phyloP scores from a whole-genome alignment of 2,888 invertebrate species.

The Orthosia cruda region DNA sequence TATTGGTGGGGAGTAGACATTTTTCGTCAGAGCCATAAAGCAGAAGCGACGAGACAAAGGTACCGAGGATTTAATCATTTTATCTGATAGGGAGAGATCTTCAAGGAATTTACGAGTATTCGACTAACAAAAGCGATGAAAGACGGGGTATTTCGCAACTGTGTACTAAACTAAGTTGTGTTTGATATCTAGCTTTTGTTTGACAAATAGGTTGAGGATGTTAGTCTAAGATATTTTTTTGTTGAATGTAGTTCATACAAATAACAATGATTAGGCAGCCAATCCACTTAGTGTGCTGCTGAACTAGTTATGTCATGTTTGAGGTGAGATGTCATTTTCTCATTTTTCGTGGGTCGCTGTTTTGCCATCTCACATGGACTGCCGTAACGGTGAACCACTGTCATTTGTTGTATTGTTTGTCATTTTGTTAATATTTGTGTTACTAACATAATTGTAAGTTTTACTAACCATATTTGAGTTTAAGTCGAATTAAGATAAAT shows the following conservation, averaged over 20 bases:
- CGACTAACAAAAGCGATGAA: slow-evolving; percentile 64
- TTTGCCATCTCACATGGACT: too few species aligned
- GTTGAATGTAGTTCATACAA: not conserved
- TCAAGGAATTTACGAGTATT: slow-evolving; percentile 57
- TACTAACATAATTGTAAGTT: too few species aligned
- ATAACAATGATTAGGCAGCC: not conserved
- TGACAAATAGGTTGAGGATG: slow-evolving; percentile 28
- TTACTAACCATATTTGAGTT: slow-evolving; percentile 9
- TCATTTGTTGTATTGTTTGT: too few species aligned
- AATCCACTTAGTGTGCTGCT: not conserved
- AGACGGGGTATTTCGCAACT: slow-evolving; percentile 43
- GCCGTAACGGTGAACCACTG: too few species aligned
- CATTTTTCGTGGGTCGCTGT: too few species aligned
- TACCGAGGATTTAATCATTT: slow-evolving; percentile 63
- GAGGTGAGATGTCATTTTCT: too few species aligned
- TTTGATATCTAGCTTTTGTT: slow-evolving; percentile 48
- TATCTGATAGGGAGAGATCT: slow-evolving; percentile 59
- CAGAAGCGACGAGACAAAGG: slow-evolving; percentile 63
- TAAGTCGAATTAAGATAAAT: too few species aligned
- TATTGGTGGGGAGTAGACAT: slow-evolving; percentile 50
- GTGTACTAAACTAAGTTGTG: slow-evolving; percentile 34
- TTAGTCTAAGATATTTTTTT: not conserved
- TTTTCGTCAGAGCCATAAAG: slow-evolving; percentile 60
- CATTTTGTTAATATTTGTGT: too few species aligned
- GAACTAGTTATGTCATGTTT: too few species aligned